phyloP scores from a whole-genome alignment of 2,888 invertebrate genomes.

The Rotaria socialis region DNA sequence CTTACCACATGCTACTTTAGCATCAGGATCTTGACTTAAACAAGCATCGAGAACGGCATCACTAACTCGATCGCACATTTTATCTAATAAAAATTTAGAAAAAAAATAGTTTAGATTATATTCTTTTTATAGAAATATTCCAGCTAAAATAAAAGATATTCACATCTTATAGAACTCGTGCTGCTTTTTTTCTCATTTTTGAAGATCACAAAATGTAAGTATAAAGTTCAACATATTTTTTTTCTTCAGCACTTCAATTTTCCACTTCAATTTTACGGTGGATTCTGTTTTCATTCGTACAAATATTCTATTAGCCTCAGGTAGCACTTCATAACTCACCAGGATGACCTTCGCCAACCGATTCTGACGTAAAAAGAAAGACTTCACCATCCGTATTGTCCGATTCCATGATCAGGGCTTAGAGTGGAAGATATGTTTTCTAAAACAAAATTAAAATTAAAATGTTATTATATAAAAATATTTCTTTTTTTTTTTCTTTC shows the following conservation, averaged over 20 bases:
- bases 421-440: not conserved
- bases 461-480: too few relatives aligned
- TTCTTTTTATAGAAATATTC: too few relatives aligned
- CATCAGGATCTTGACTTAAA: slow-evolving; percentile 84
- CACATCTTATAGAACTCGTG: too few relatives aligned
- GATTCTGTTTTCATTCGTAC: too few relatives aligned
- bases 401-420: not conserved
- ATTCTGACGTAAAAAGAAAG: slow-evolving; percentile 60
- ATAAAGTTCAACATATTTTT: too few relatives aligned
- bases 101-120: too few relatives aligned
- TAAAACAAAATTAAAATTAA: not conserved
- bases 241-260: too few relatives aligned
- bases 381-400: not conserved
- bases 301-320: too few relatives aligned
- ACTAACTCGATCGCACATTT: slow-evolving; percentile 63
- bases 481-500: not conserved
- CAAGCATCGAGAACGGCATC: slow-evolving; percentile 68
- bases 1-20: slow-evolving; percentile 81
- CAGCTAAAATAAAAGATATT: too few relatives aligned
- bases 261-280: too few relatives aligned
- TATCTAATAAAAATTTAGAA: slow-evolving; percentile 51
- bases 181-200: too few relatives aligned
- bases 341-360: slow-evolving; percentile 60
- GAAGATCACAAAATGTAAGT: too few relatives aligned
- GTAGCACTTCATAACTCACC: not conserved